These are phyloP conservation scores for Drosophila cardini DNA, from an alignment of 1,140 invertebrate species.

Conservation along the genomic window DNA sequence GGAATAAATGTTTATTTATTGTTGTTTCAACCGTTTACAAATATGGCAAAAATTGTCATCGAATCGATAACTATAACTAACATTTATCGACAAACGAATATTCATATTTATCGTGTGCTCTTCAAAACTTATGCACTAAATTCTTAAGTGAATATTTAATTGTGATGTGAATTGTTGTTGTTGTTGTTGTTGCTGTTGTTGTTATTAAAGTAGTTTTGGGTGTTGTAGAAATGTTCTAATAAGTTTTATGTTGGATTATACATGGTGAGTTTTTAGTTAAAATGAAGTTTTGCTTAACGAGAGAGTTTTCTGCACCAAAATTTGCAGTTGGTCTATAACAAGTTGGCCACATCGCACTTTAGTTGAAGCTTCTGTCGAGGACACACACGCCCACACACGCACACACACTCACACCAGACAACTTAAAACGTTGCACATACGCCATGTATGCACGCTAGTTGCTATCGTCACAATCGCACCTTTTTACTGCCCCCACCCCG, in stretches of 20 bases:
- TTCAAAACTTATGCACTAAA: slow-evolving; percentile 66
- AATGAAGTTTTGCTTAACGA: slow-evolving; percentile 42
- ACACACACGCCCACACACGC: slow-evolving; percentile 5
- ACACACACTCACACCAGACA: slow-evolving; percentile 39
- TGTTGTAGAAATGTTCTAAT: slow-evolving; percentile 19
- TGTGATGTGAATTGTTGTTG: slow-evolving; percentile 24
- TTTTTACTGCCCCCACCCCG: neutral
- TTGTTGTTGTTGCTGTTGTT: slow-evolving; percentile 17
- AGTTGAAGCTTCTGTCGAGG: slow-evolving; percentile 36
- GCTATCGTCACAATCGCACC: slow-evolving; percentile 44
- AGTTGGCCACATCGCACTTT: slow-evolving; percentile 60
- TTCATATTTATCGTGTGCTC: slow-evolving; percentile 24
- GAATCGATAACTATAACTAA: slow-evolving; percentile 61
- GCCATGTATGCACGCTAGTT: slow-evolving; percentile 79
- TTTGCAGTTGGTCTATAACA: slow-evolving; percentile 64
- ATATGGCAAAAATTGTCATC: slow-evolving; percentile 65
- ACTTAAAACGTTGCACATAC: slow-evolving; percentile 81
- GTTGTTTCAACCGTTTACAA: slow-evolving; percentile 74
- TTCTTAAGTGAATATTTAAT: slow-evolving; percentile 29
- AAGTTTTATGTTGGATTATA: slow-evolving; percentile 42
- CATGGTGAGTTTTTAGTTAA: slow-evolving; percentile 55
- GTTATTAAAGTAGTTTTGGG: slow-evolving; percentile 3
- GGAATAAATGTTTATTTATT: slow-evolving; percentile 73
- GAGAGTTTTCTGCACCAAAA: slow-evolving; percentile 41
- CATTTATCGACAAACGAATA: slow-evolving; percentile 41